A percentile compares a stretch with the other conserved stretches of the same genome.
These are phyloP conservation scores for Neotragus moschatus DNA, from an alignment of 2,113 vertebrate species.

Conservation along the genomic window DNA sequence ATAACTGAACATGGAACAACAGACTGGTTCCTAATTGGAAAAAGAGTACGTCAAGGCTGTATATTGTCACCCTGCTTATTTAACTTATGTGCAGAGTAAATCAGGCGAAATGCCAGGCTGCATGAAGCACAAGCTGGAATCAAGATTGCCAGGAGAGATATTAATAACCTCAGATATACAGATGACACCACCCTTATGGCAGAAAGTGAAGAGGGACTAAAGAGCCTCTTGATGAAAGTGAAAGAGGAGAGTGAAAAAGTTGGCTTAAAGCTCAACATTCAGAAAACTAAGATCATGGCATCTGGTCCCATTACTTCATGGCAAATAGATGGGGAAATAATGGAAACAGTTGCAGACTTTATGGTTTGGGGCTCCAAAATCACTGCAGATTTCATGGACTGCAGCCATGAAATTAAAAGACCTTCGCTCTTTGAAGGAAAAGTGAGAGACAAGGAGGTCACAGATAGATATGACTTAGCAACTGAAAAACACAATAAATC, in stretches of 20 bases:
- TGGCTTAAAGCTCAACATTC: not conserved
- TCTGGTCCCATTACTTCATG: not conserved
- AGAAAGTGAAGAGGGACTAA: not conserved
- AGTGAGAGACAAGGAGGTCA: not conserved
- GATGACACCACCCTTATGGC: not conserved
- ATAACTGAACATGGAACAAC: not conserved
- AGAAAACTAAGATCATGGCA: not conserved
- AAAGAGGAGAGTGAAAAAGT: not conserved
- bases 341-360: not conserved
- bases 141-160: not conserved
- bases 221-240: not conserved
- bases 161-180: not conserved
- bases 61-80: not conserved
- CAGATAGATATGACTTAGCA: not conserved
- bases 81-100: not conserved
- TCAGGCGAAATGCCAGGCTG: not conserved
- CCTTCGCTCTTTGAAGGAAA: not conserved
- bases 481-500: not conserved
- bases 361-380: accelerated
- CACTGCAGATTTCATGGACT: not conserved
- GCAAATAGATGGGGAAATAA: not conserved
- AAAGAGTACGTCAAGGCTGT: not conserved
- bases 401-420: not conserved
- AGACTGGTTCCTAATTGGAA: not conserved
- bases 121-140: not conserved